Percentiles rank a stretch among this genome's conserved stretches.
These are phyloP conservation scores for Carcina quercana DNA, from an alignment of 2,888 invertebrate species.

Conservation along the genomic window DNA sequence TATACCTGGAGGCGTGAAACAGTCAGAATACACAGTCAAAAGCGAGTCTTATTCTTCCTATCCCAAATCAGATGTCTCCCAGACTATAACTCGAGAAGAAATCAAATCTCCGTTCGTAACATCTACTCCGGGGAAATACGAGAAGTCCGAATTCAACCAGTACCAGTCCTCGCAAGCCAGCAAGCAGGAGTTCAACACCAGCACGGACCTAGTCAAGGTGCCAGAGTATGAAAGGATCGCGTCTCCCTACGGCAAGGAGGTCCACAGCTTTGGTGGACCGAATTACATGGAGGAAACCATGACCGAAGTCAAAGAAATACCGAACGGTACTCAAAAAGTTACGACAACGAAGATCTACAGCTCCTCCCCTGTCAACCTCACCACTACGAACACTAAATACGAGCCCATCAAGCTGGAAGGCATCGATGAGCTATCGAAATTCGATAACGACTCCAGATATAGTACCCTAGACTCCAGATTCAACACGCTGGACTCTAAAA, in stretches of 20 bases:
- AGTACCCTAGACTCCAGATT: conserved; percentile 63
- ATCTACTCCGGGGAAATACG: conserved; percentile 53
- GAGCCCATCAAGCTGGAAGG: conserved; percentile 64
- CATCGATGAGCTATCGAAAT: conserved; percentile 67
- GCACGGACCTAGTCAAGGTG: conserved; percentile 52
- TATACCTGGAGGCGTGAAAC: conserved; percentile 59
- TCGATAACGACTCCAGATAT: conserved; percentile 67
- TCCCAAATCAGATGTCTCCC: conserved; percentile 52
- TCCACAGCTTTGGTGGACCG: conserved; percentile 54
- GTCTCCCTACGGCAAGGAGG: conserved; percentile 59
- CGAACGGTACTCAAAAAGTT: conserved; percentile 72
- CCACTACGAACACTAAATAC: conserved; percentile 64
- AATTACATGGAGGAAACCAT: conserved; percentile 66
- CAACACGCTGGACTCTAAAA: conserved; percentile 59
- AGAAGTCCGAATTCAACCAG: conserved; percentile 30
- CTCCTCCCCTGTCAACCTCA: conserved; percentile 69
- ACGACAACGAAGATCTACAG: conserved; percentile 74
- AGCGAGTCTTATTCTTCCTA: conserved; percentile 59
- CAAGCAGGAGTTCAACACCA: conserved; percentile 19
- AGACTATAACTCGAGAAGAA: conserved; percentile 47
- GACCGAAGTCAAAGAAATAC: conserved; percentile 69
- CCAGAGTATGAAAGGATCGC: conserved; percentile 59
- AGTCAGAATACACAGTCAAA: conserved; percentile 52
- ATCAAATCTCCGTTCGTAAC: conserved; percentile 54
- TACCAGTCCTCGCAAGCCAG: conserved; percentile 13